phyloP scores from a whole-genome alignment of 2,113 vertebrate species.

The Gallinago media region DNA sequence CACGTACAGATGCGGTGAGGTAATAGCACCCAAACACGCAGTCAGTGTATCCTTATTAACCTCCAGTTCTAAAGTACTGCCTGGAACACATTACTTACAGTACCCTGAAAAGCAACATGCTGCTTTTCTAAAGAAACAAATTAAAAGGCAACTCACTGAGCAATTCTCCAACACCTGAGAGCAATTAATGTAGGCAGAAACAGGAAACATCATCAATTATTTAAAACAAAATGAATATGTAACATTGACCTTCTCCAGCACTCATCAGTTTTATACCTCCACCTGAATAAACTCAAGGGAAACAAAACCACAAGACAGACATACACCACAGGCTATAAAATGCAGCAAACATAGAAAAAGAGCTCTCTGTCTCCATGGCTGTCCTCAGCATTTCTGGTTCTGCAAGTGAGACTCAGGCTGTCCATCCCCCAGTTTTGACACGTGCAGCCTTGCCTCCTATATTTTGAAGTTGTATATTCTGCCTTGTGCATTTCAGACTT shows the following conservation, averaged over 20 bases:
- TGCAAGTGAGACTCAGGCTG: background rate
- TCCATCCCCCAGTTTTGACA: background rate
- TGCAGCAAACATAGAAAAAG: background rate
- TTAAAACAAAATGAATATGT: constrained; percentile 80
- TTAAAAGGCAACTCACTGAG: constrained; percentile 69
- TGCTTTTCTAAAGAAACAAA: constrained; percentile 64
- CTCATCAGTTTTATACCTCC: constrained; percentile 57
- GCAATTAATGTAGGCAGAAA: constrained; percentile 77
- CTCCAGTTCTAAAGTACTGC: constrained; percentile 50
- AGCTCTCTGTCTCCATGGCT: background rate
- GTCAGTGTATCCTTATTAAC: constrained; percentile 51
- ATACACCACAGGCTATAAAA: background rate
- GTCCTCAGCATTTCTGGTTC: background rate
- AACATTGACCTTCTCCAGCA: constrained; percentile 73
- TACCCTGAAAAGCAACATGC: constrained; percentile 25
- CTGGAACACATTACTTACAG: constrained; percentile 16
- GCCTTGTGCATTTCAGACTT: background rate
- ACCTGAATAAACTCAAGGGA: constrained; percentile 67
- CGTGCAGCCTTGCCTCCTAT: accelerated
- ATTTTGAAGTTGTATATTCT: background rate
- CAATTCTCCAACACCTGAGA: constrained; percentile 76
- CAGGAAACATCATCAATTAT: constrained; percentile 79
- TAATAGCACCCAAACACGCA: background rate
- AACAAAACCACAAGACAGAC: constrained; percentile 6
- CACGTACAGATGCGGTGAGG: background rate